These are phyloP conservation scores for Biston stratarius DNA, from an alignment of 2,888 invertebrate genomes.

Conservation along the genomic window DNA sequence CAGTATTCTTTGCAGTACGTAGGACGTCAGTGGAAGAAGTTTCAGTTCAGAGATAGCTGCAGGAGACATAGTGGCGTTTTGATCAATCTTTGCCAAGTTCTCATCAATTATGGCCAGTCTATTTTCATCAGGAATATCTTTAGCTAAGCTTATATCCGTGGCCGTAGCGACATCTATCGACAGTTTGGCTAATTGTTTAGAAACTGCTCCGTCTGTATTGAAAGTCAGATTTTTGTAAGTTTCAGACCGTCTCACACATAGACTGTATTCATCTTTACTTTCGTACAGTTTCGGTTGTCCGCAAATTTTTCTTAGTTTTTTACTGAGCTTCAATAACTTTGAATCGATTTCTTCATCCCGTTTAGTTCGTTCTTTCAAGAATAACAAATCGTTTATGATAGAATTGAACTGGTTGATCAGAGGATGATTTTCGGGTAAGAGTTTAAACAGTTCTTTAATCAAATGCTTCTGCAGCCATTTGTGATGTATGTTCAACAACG, in stretches of 20 bases:
- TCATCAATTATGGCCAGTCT: slow-evolving; percentile 54
- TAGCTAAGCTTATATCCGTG: slow-evolving; percentile 58
- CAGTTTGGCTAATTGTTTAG: slow-evolving; percentile 63
- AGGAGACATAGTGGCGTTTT: slow-evolving; percentile 40
- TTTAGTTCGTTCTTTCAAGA: slow-evolving; percentile 50
- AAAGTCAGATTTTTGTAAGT: slow-evolving; percentile 61
- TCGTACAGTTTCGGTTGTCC: slow-evolving; percentile 74
- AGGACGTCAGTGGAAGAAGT: slow-evolving; percentile 87
- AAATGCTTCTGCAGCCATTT: slow-evolving; percentile 91
- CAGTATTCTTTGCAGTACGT: slow-evolving; percentile 75
- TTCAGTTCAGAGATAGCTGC: slow-evolving; percentile 53
- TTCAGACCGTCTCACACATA: slow-evolving; percentile 53
- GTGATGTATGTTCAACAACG: slow-evolving; percentile 89
- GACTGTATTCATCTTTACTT: slow-evolving; percentile 61
- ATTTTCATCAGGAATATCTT: slow-evolving; percentile 64
- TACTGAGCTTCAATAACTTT: slow-evolving; percentile 65
- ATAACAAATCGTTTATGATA: slow-evolving; percentile 11
- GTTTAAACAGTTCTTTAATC: slow-evolving; percentile 65
- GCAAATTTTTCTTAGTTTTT: slow-evolving; percentile 71
- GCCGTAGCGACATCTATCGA: slow-evolving; percentile 48
- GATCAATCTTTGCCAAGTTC: slow-evolving; percentile 51
- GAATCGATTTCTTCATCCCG: slow-evolving; percentile 58
- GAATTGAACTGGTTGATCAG: slow-evolving; percentile 51
- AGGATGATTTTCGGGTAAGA: slow-evolving; percentile 49
- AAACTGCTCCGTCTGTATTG: slow-evolving; percentile 65